Percentiles rank a stretch among this genome's conserved stretches.
phyloP scores from a whole-genome alignment of 2,888 invertebrate species.

The Galeruca laticollis region DNA sequence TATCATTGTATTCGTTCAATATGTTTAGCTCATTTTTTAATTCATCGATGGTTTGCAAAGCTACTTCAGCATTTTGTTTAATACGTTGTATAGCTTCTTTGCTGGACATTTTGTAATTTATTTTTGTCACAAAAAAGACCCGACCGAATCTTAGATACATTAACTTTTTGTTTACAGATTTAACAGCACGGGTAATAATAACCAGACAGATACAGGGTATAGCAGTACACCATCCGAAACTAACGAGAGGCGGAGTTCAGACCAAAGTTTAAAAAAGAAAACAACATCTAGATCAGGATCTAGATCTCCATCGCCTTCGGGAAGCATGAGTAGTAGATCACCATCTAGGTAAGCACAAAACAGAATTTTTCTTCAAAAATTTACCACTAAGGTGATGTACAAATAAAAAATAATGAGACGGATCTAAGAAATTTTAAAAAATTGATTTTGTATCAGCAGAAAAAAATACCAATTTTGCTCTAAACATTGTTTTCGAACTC shows the following conservation, averaged over 20 bases:
- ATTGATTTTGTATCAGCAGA: too few relatives aligned
- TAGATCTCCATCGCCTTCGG: slow-evolving; percentile 69
- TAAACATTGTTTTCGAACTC: too few relatives aligned
- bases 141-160: too few relatives aligned
- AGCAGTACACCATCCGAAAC: slow-evolving; percentile 62
- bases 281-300: slow-evolving; percentile 68
- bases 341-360: slow-evolving; percentile 67
- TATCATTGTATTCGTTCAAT: slow-evolving; percentile 60
- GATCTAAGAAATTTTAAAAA: too few relatives aligned
- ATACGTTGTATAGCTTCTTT: slow-evolving; percentile 57
- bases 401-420: too few relatives aligned
- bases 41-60: slow-evolving; percentile 57
- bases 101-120: slow-evolving; percentile 41
- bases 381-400: too few relatives aligned
- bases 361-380: too few relatives aligned
- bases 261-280: slow-evolving; percentile 59
- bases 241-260: slow-evolving; percentile 62
- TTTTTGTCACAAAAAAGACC: too few relatives aligned
- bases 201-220: slow-evolving; percentile 65
- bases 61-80: slow-evolving; percentile 59
- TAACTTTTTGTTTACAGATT: slow-evolving; percentile 46
- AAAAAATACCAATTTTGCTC: too few relatives aligned
- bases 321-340: slow-evolving; percentile 70
- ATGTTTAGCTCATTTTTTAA: slow-evolving; percentile 60
- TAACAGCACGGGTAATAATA: slow-evolving; percentile 65